phyloP scores from a whole-genome alignment of 2,113 vertebrate species.

The Cygnus atratus region DNA sequence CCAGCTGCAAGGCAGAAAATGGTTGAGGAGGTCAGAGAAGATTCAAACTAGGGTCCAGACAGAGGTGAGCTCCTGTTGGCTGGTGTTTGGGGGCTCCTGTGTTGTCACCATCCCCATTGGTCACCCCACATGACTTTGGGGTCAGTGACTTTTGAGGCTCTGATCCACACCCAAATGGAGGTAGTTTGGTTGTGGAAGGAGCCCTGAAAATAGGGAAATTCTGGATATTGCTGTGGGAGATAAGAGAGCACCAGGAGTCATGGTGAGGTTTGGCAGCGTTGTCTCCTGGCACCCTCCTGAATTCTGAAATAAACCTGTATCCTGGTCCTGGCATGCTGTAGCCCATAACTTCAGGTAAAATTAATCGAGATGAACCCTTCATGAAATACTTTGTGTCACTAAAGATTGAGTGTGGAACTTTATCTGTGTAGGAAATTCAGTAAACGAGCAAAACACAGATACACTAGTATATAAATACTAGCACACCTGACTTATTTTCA shows the following conservation, averaged over 20 bases:
- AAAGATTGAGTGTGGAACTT: background rate
- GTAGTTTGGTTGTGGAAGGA: background rate
- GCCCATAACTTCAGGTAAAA: background rate
- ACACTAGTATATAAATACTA: background rate
- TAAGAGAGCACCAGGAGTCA: background rate
- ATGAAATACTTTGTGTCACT: background rate
- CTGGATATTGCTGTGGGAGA: background rate
- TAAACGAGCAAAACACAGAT: background rate
- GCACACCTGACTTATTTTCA: background rate
- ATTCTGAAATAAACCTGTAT: background rate
- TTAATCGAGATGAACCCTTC: background rate
- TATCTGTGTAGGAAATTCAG: background rate
- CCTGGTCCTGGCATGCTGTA: background rate
- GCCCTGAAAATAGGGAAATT: background rate
- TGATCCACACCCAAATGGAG: background rate
- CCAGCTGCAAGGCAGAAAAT: background rate
- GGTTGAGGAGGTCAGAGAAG: background rate
- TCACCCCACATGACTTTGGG: background rate
- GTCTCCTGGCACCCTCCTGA: background rate
- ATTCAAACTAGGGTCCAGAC: background rate
- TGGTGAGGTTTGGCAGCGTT: background rate
- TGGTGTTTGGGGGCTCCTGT: background rate
- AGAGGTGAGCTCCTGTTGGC: background rate
- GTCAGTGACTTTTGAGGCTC: background rate
- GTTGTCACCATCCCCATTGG: background rate